A percentile compares a stretch with the other conserved stretches of the same genome.
Conservation (phyloP, 2,113 vertebrate genomes). For the Epinephelus cyanopodus region DNA sequence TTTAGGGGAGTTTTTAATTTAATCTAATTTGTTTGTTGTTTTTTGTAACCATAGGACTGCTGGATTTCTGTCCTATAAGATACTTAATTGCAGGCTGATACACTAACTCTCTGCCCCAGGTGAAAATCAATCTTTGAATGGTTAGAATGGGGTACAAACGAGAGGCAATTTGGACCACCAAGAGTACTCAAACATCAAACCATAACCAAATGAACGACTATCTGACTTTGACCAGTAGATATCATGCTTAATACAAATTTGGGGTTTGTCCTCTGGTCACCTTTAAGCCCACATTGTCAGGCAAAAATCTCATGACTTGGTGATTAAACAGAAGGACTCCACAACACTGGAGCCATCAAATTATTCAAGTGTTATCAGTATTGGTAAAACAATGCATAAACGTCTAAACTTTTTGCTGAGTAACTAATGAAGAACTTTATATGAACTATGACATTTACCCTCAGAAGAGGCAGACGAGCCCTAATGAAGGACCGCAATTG, state of each 20-base stretch:
- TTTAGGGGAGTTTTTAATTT: not conserved
- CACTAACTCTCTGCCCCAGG: not conserved
- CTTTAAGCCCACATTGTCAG: not conserved
- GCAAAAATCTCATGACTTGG: not conserved
- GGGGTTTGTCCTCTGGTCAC: not conserved
- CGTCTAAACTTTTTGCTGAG: not conserved
- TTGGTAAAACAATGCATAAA: too few relatives aligned
- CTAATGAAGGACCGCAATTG: not conserved
- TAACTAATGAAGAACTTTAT: not conserved
- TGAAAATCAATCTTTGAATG: not conserved
- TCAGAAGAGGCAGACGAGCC: not conserved
- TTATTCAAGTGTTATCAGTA: too few relatives aligned
- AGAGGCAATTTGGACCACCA: not conserved
- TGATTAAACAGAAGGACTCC: too few relatives aligned
- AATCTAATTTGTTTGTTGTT: not conserved
- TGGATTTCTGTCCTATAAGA: constrained; percentile 17
- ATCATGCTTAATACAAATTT: not conserved
- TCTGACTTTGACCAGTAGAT: not conserved
- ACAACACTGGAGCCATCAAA: not conserved
- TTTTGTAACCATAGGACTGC: constrained; percentile 3
- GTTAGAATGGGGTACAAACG: not conserved
- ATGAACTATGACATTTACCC: not conserved
- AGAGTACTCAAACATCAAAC: not conserved
- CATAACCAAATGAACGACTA: not conserved
- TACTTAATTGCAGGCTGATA: not conserved